phyloP scores from a whole-genome alignment of 2,797 vertebrate genomes.

The Tamandua tetradactyla region DNA sequence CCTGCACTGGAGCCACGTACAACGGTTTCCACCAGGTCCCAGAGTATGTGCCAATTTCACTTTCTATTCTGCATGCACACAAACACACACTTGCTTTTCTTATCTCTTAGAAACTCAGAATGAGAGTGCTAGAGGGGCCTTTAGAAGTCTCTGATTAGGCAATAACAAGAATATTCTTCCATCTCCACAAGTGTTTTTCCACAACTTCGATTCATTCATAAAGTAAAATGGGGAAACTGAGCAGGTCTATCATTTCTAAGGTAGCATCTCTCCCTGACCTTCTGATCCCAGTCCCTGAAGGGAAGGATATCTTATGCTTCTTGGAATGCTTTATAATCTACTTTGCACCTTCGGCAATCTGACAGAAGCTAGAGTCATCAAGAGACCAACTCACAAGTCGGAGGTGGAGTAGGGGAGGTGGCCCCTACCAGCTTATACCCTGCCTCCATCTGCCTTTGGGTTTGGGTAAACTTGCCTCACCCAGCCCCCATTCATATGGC shows the following conservation, averaged over 20 bases:
- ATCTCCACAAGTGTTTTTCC: background rate
- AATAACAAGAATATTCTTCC: background rate
- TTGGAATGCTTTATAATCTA: background rate
- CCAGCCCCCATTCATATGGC: background rate
- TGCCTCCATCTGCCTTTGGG: too few species aligned
- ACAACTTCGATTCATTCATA: background rate
- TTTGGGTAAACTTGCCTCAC: background rate
- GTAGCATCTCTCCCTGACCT: background rate
- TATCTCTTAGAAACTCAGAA: background rate
- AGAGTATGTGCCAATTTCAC: background rate
- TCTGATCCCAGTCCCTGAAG: background rate
- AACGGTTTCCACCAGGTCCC: background rate
- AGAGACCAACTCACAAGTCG: background rate
- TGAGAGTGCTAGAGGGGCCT: background rate
- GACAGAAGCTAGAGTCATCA: background rate
- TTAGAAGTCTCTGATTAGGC: background rate
- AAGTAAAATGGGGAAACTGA: background rate
- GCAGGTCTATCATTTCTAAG: background rate
- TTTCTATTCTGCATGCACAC: background rate
- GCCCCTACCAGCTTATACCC: background rate
- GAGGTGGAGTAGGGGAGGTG: background rate
- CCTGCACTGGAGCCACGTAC: fast-evolving
- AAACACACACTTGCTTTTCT: background rate
- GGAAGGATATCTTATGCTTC: background rate
- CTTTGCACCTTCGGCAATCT: background rate